Evolutionary conservation across 37 sponge, comb jelly and placozoan species (phyloP).

Genomic region (Halisarca cf. caerulea): DNA sequence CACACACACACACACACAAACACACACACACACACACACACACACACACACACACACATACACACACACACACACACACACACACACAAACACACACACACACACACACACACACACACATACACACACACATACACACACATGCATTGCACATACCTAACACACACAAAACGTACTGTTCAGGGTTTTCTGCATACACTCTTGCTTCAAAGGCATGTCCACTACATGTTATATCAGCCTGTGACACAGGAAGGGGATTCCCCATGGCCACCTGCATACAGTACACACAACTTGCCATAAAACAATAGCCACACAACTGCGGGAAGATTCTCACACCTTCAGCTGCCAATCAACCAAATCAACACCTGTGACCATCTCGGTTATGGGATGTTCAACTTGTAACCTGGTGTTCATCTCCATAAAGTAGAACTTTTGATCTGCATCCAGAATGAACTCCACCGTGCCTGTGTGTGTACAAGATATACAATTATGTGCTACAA

Average conservation of each 20-base stretch:
- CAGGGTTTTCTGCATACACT: constrained; percentile 94
- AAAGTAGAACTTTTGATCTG: constrained; percentile 92
- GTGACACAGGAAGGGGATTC: constrained; percentile 65
- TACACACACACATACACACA: not conserved
- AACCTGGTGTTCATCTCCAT: constrained; percentile 99
- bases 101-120: not conserved
- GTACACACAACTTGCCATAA: not conserved
- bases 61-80: not conserved
- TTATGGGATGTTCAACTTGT: constrained; percentile 97
- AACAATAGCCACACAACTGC: not conserved
- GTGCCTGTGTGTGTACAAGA: constrained; percentile 84
- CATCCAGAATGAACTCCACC: constrained; percentile 97
- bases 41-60: not conserved
- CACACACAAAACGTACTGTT: constrained; percentile 21
- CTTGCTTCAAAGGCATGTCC: constrained; percentile 98
- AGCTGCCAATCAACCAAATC: constrained; percentile 97
- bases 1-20: not conserved
- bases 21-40: not conserved
- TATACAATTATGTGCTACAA: too few relatives aligned
- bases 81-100: not conserved
- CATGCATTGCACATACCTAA: not conserved
- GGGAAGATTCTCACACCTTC: constrained; percentile 21
- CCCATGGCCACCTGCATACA: constrained; percentile 78
- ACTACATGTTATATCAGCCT: constrained; percentile 51
- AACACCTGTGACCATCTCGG: constrained; percentile 93